phyloP scores from a whole-genome alignment of 2,797 vertebrate species.

The Melanotaenia pygmaea region DNA sequence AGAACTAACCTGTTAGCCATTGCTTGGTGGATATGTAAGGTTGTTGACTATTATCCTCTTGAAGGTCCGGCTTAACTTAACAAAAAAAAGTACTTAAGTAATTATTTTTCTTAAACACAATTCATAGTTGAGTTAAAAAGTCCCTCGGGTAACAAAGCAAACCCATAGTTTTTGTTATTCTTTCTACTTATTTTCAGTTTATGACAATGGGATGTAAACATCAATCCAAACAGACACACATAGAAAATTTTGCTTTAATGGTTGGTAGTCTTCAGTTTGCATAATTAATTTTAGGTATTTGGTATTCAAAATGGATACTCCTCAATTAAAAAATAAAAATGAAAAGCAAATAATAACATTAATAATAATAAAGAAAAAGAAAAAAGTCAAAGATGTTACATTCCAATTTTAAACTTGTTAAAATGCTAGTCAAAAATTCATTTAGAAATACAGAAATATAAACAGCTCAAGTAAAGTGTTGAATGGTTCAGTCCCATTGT shows the following conservation, averaged over 20 bases:
- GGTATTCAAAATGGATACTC: slow-evolving; percentile 61
- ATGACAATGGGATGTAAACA: neutral
- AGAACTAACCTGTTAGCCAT: neutral
- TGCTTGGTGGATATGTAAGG: neutral
- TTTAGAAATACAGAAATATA: slow-evolving; percentile 57
- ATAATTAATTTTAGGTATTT: slow-evolving; percentile 69
- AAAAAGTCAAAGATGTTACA: slow-evolving; percentile 52
- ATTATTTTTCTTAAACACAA: neutral
- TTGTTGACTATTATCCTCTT: neutral
- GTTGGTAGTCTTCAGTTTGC: slow-evolving; percentile 58
- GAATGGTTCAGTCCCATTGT: slow-evolving; percentile 63
- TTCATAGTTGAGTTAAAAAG: neutral
- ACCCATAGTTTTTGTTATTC: neutral
- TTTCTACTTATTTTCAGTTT: neutral
- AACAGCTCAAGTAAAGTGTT: slow-evolving; percentile 73
- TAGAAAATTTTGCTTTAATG: slow-evolving; percentile 70
- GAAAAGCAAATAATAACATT: slow-evolving; percentile 32
- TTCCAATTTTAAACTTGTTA: slow-evolving; percentile 49
- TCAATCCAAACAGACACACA: slow-evolving; percentile 30
- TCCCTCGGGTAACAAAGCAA: neutral
- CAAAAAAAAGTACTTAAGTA: too few species aligned
- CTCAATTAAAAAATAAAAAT: slow-evolving; percentile 41
- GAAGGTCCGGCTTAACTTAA: neutral
- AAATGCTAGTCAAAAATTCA: slow-evolving; percentile 46
- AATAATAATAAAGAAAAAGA: too few species aligned